A percentile compares a stretch with the other conserved stretches of the same genome.
Conservation (phyloP, 1,140 invertebrate genomes). For the Drepana arcuata region DNA sequence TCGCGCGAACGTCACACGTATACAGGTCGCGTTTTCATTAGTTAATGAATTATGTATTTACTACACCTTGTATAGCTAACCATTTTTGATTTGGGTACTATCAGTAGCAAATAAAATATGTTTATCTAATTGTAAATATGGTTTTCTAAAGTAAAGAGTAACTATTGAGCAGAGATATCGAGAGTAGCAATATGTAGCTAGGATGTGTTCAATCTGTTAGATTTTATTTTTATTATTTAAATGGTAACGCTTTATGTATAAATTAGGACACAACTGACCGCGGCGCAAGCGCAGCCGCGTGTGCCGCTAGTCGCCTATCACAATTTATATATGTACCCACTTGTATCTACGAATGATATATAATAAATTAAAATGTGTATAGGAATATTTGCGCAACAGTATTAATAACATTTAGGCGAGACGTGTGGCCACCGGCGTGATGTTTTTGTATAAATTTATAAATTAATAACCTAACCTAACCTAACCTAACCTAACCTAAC, state of each 20-base stretch:
- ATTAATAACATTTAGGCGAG: conserved; percentile 38
- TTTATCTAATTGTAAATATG: conserved; percentile 61
- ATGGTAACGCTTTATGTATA: conserved; percentile 49
- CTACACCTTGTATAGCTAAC: conserved; percentile 54
- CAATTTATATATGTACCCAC: conserved; percentile 15
- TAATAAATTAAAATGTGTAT: too few species aligned
- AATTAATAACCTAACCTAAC: not conserved
- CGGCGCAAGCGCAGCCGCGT: too few species aligned
- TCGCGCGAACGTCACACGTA: too few species aligned
- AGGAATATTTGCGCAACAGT: conserved; percentile 42
- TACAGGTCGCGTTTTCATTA: conserved; percentile 16
- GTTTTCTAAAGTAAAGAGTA: conserved; percentile 53
- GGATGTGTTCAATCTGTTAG: conserved; percentile 57
- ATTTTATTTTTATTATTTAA: conserved; percentile 46
- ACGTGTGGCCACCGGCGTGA: conserved; percentile 22
- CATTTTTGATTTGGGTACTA: conserved; percentile 46
- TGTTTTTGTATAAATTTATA: too few species aligned
- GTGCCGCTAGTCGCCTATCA: conserved; percentile 14
- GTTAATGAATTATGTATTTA: conserved; percentile 34
- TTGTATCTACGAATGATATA: too few species aligned
- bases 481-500: not conserved
- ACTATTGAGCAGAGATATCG: conserved; percentile 39
- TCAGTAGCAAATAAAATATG: conserved; percentile 49
- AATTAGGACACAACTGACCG: too few species aligned
- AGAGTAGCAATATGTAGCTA: conserved; percentile 61